Percentiles rank a stretch among this genome's conserved stretches.
Evolutionary conservation across 2,113 vertebrate genomes (phyloP).

Genomic region (Odontophorus gujanensis): DNA sequence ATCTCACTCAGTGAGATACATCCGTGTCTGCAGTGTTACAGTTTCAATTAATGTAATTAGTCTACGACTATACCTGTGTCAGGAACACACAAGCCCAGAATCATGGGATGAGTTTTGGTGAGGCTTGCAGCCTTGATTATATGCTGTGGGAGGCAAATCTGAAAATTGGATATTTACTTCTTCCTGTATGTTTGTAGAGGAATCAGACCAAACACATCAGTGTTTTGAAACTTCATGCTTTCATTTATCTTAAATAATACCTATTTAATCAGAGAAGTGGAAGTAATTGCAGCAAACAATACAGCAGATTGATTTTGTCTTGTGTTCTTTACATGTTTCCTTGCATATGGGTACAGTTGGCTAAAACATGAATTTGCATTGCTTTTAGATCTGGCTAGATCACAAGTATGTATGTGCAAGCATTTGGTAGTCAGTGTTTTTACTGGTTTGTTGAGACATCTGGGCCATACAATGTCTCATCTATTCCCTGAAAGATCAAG

Average conservation of each 20-base stretch:
- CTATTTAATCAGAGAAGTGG: not conserved
- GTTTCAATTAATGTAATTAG: not conserved
- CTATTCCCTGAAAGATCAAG: not conserved
- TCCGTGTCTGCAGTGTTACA: not conserved
- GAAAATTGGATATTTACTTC: not conserved
- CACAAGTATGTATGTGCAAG: not conserved
- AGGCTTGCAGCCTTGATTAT: not conserved
- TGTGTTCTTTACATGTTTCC: not conserved
- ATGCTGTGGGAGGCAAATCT: not conserved
- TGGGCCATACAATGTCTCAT: not conserved
- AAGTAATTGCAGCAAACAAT: not conserved
- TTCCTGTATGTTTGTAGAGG: not conserved
- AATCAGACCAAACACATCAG: not conserved
- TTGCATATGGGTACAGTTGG: not conserved
- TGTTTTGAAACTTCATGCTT: not conserved
- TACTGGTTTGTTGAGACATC: constrained; percentile 5
- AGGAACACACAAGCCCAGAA: not conserved
- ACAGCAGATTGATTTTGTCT: constrained; percentile 25
- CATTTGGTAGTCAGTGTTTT: not conserved
- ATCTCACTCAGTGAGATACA: not conserved
- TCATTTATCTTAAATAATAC: not conserved
- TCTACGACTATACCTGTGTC: not conserved
- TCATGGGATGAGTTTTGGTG: not conserved
- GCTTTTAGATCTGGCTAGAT: not conserved
- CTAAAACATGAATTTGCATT: not conserved